Percentiles rank a stretch among this genome's conserved stretches.
These are phyloP conservation scores for Paraescarpia echinospica DNA, from an alignment of 1,140 invertebrate genomes.

Conservation along the genomic window DNA sequence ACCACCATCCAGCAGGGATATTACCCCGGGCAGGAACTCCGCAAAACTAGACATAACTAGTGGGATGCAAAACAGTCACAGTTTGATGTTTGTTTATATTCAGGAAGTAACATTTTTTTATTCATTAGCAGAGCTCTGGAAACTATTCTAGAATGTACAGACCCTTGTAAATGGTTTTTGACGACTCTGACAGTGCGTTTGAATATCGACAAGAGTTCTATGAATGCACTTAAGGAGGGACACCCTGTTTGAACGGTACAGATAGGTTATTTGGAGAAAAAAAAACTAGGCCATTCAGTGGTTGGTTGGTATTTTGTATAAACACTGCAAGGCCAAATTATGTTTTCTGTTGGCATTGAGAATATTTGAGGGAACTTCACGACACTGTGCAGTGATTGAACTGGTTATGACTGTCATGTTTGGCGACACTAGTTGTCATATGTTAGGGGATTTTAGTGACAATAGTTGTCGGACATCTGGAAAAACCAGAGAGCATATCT, in stretches of 20 bases:
- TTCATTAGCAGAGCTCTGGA: not conserved
- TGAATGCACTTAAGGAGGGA: not conserved
- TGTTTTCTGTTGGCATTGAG: not conserved
- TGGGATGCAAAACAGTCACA: not conserved
- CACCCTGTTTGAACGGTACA: too few relatives aligned
- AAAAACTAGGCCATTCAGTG: not conserved
- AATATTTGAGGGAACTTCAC: not conserved
- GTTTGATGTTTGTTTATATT: not conserved
- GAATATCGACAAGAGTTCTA: not conserved
- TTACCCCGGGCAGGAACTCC: not conserved
- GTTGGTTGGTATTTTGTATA: not conserved
- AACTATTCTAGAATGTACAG: not conserved
- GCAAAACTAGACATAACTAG: not conserved
- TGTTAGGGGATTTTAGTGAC: not conserved
- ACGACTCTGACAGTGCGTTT: not conserved
- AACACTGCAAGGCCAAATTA: not conserved
- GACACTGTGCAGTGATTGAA: not conserved
- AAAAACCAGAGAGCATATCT: not conserved
- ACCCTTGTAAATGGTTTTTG: not conserved
- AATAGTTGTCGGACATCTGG: not conserved
- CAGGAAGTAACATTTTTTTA: not conserved
- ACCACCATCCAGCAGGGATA: not conserved
- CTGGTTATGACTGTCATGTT: not conserved
- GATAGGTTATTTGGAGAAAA: not conserved
- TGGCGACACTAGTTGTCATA: not conserved